Evolutionary conservation across 2,888 invertebrate species (phyloP).

Genomic region (Abscondita cerata): DNA sequence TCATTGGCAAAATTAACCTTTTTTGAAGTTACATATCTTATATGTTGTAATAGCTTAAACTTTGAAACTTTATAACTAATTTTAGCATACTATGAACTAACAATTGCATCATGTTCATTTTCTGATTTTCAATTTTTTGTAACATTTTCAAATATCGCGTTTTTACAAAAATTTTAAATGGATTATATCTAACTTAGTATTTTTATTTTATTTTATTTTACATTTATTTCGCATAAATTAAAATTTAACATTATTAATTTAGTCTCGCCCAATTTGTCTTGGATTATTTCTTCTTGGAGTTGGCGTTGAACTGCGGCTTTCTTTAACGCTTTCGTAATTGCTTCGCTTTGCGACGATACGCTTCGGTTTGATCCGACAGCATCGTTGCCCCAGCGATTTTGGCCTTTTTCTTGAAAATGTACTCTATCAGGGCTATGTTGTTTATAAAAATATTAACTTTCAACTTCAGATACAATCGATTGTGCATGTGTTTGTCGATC

Average conservation of each 20-base stretch:
- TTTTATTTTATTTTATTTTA: too few species aligned
- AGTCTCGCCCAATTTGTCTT: neutral
- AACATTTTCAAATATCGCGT: too few species aligned
- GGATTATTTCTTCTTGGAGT: neutral
- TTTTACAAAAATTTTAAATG: too few species aligned
- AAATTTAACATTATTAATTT: conserved; percentile 9
- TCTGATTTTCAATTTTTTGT: too few species aligned
- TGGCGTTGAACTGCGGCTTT: conserved; percentile 66
- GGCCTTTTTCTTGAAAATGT: conserved; percentile 99
- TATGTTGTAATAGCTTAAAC: too few species aligned
- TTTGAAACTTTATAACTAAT: too few species aligned
- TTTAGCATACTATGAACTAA: too few species aligned
- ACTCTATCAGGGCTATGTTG: conserved; percentile 98
- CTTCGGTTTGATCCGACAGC: conserved; percentile 94
- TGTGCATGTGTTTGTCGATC: conserved; percentile 96
- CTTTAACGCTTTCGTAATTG: conserved; percentile 90
- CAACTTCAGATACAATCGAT: conserved; percentile 89
- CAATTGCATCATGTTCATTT: too few species aligned
- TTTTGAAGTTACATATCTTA: too few species aligned
- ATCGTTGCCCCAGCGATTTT: conserved; percentile 96
- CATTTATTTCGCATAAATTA: neutral
- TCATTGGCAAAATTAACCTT: too few species aligned
- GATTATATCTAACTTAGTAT: too few species aligned
- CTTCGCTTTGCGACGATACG: conserved; percentile 89
- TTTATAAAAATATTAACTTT: conserved; percentile 97